Base-by-base conservation (phyloP, 2,797 vertebrate species). In the Ciconia nigra region DNA sequence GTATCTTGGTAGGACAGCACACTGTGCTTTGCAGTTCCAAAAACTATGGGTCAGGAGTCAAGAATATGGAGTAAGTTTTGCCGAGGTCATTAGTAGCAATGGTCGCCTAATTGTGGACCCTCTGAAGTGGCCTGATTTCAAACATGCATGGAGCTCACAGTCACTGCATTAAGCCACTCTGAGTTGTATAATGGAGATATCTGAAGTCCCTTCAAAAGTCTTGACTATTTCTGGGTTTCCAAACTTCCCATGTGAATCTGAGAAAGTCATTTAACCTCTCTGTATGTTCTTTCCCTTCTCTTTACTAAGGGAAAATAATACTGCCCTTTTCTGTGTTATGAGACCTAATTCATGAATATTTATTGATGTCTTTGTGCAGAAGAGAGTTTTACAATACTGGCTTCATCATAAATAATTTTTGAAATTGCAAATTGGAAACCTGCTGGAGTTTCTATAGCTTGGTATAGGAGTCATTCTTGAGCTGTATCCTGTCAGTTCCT, bases 11-110 rank as follows among this genome's bases (percentile, higher is more conserved):
- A 72, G 90, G 61, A 63, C 65, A 83, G 66, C 80, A 81, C 39
- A 22, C 41, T 63, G 31, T 58, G 70, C 46, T 95, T 77, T 69
- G 65, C 65, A 54, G 26, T 49, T 25, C 58, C 58, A 42, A 70
- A 58, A 49, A 5, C 74, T 73, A 21, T 44, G 85, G 58, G 70
- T 74, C 47, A 65, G 69, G 55, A 92, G 82, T 54, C 87, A 79
- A 69, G 92, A 80, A 69, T 15, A 81, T 5, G 33, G 71, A 69
- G 86, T 11, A n/a, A n/a, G 21, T 82, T 90, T 95, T 92, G 87
- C 85, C 59, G 85, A 87, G 89, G 81, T 92, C 86, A 83, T 90
- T 55, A 78, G 57, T 22, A 82, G 67, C 41, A 66, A 8, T 33
- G 44, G 37, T 52, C 87, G 19, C 41, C 33, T 41, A 47, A 78